These are phyloP conservation scores for Dicrostonyx torquatus DNA, from an alignment of 2,797 vertebrate genomes.

Conservation along the genomic window DNA sequence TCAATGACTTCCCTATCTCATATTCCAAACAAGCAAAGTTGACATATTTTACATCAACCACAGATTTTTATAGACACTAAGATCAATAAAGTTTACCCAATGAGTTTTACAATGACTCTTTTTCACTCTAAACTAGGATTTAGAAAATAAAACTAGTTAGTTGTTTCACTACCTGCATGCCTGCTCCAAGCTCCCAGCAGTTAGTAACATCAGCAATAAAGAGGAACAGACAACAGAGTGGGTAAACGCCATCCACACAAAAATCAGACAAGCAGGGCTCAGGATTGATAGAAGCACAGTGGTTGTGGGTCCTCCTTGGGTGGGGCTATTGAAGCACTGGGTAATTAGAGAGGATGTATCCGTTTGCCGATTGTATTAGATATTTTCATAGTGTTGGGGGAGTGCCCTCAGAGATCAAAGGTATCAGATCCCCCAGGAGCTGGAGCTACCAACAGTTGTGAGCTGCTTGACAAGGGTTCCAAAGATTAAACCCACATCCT, in stretches of 20 bases:
- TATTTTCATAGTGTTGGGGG: background rate
- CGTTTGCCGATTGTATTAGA: background rate
- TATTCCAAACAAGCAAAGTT: background rate
- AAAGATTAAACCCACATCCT: background rate
- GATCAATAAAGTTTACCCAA: background rate
- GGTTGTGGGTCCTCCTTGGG: background rate
- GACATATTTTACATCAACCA: background rate
- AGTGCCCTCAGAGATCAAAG: background rate
- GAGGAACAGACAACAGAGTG: background rate
- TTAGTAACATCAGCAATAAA: background rate
- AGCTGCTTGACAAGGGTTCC: background rate
- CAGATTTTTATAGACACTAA: constrained; percentile 8
- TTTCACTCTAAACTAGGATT: constrained; percentile 11
- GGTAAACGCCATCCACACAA: background rate
- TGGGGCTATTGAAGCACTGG: background rate
- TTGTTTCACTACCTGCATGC: background rate
- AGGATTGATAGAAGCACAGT: background rate
- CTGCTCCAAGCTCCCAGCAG: background rate
- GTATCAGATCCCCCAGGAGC: background rate
- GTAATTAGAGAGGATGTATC: background rate
- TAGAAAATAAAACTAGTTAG: constrained; percentile 1
- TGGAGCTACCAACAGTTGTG: background rate
- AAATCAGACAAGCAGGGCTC: background rate
- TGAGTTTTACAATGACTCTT: constrained; percentile 1
- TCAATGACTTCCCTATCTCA: background rate